A percentile compares a stretch with the other conserved stretches of the same genome.
Conservation (phyloP, 2,113 vertebrate species). For the Alosa alosa region DNA sequence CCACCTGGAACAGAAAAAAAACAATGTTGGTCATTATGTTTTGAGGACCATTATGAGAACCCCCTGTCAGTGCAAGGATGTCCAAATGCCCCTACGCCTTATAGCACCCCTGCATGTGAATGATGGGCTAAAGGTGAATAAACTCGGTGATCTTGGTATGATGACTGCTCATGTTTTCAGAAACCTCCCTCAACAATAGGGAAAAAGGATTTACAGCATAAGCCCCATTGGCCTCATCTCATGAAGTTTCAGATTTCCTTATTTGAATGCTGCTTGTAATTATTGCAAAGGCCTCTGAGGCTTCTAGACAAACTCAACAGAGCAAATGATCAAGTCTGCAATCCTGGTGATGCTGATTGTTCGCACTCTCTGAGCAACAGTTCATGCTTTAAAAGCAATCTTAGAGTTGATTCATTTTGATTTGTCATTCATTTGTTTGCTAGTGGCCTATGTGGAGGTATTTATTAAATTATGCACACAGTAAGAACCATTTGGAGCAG, state of each 20-base stretch:
- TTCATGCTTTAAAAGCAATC: constrained; percentile 33
- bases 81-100: no score
- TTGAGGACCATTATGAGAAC: no score
- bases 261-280: neutral
- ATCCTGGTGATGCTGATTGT: constrained; percentile 40
- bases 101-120: no score
- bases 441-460: constrained; percentile 41
- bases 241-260: neutral
- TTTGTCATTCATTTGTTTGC: constrained; percentile 39
- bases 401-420: constrained; percentile 53
- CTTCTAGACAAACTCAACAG: neutral
- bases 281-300: neutral
- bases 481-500: constrained; percentile 25
- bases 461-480: constrained; percentile 54
- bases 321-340: constrained; percentile 39
- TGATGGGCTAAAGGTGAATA: neutral
- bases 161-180: neutral
- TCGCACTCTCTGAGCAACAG: constrained; percentile 30
- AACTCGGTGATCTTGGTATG: neutral
- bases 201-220: neutral
- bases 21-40: no score
- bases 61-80: no score
- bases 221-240: neutral
- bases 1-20: no score
- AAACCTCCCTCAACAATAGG: neutral